Evolutionary conservation across 1,140 invertebrate species (phyloP).

Genomic region (Caenorhabditis remanei): DNA sequence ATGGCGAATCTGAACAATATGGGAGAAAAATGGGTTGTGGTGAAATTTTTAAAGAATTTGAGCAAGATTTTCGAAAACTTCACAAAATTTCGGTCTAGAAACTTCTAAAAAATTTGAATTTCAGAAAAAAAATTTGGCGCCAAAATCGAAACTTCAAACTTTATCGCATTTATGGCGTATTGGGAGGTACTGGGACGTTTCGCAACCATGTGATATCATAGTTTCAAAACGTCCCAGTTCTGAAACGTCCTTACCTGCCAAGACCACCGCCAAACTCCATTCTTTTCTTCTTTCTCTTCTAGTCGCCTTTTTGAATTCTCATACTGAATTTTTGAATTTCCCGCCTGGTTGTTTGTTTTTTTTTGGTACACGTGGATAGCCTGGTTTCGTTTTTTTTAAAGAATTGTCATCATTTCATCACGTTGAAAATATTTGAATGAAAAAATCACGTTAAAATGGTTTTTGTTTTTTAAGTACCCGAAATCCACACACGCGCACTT

Average conservation of each 20-base stretch:
- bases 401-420: too few species aligned
- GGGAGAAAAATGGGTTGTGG: neutral
- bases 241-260: neutral
- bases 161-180: too few species aligned
- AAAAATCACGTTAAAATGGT: too few species aligned
- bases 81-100: neutral
- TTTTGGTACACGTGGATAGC: neutral
- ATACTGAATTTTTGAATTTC: neutral
- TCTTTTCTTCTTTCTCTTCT: neutral
- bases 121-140: neutral
- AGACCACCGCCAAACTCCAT: conserved; percentile 19
- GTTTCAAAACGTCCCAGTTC: too few species aligned
- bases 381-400: too few species aligned
- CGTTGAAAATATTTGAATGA: too few species aligned
- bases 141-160: too few species aligned
- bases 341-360: neutral
- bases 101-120: neutral
- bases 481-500: too few species aligned
- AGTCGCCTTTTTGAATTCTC: neutral
- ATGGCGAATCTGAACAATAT: neutral
- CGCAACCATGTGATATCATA: too few species aligned
- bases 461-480: too few species aligned
- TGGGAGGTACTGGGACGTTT: too few species aligned
- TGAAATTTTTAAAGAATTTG: conserved; percentile 1
- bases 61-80: neutral